phyloP scores from a whole-genome alignment of 2,888 invertebrate genomes.

The Empis stercorea region DNA sequence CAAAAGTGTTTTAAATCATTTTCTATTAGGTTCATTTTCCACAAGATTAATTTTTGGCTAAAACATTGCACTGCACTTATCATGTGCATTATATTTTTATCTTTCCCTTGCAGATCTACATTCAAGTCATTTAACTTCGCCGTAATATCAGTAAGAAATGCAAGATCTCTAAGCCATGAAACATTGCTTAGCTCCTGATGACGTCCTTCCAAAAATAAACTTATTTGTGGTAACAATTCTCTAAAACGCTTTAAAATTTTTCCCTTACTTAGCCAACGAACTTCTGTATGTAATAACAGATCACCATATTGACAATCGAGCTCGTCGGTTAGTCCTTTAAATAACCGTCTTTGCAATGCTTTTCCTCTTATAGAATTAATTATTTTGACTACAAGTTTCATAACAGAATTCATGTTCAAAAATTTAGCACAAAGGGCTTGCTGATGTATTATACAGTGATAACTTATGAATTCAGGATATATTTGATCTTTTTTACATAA shows the following conservation, averaged over 20 bases:
- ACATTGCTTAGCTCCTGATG: background rate
- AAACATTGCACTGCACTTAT: background rate
- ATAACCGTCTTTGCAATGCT: background rate
- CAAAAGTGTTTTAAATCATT: background rate
- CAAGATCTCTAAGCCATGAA: background rate
- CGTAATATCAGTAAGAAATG: slow-evolving; percentile 2
- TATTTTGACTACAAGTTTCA: background rate
- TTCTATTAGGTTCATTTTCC: too few relatives aligned
- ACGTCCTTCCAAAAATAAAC: background rate
- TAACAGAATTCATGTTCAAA: background rate
- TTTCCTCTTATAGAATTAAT: background rate
- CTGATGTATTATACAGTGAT: slow-evolving; percentile 3
- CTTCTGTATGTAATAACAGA: slow-evolving; percentile 4
- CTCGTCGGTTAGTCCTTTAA: background rate
- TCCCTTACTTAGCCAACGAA: slow-evolving; percentile 1
- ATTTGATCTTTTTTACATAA: background rate
- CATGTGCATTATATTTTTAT: background rate
- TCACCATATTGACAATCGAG: background rate
- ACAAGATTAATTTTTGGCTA: too few relatives aligned
- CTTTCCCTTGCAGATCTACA: slow-evolving; percentile 1
- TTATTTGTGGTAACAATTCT: background rate
- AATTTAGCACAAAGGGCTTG: background rate
- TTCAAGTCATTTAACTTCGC: background rate
- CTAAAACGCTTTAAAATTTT: background rate
- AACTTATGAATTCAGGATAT: background rate